Base-by-base conservation (phyloP, 2,888 invertebrate species). In the Sesamia inferens region DNA sequence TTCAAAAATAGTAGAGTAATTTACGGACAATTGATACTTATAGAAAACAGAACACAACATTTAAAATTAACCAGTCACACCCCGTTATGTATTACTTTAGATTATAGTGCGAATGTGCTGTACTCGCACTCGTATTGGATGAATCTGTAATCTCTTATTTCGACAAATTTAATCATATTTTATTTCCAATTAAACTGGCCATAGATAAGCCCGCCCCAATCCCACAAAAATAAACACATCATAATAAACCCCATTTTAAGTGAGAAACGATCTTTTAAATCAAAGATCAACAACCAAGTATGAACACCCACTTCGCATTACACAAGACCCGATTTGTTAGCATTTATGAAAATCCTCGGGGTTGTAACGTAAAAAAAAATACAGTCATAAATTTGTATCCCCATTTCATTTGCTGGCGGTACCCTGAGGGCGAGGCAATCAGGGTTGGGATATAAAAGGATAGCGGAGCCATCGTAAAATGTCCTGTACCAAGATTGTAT, bases 371-470 rank as follows among this genome's bases (percentile, higher is more conserved):
- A 88, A 88, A 88, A 89, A 89, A 88, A 89, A 86, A 88, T 87
- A 88, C 80, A 86, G 85, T 82, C 90, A 90, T 92, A 92, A 92
- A 92, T 91, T 91, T 82, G 87, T 89, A 87, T 88, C 87, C 88
- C 88, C 87, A 88, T 90, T 92, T 92, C 90, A 91, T 89, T 88
- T 88, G 89, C 87, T 85, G 82, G 61, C 87, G 42, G 81, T 85
- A 86, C 89, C 85, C 86, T 80, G 69, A 86, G 93, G 92, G 92
- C 88, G 86, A 94, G 90, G 94, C 95, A 95, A 95, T 95, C 95
- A 95, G 91, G 92, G 85, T 81, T 71, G 90, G 95, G 94, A 93
- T 94, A 94, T 94, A 95, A 95, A 94, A 92, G 95, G 95, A 93
- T 93, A 91, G 92, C 89, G 83, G 83, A 81, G 80, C 85, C 89